Evolutionary conservation across 2,113 vertebrate genomes (phyloP).

Genomic region (Amphilophus citrinellus): DNA sequence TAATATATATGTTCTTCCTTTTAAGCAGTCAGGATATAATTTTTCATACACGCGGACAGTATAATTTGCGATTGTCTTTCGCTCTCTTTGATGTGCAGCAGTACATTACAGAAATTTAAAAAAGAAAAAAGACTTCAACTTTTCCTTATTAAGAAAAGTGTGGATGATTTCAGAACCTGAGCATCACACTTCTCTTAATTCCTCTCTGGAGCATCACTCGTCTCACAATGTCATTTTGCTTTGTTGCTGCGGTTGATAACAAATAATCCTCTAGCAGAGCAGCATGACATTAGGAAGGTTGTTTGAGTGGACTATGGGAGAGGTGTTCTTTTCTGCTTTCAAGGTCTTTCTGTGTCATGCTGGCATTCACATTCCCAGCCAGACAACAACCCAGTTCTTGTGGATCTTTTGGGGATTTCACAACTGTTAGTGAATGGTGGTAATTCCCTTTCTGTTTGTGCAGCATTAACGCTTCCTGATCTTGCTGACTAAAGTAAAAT

Average conservation of each 20-base stretch:
- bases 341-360: conserved; percentile 19
- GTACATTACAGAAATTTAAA: background rate
- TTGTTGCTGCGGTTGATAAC: conserved; percentile 50
- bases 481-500: conserved; percentile 1
- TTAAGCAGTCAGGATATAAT: background rate
- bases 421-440: background rate
- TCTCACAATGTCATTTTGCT: conserved; percentile 65
- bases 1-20: background rate
- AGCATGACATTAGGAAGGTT: conserved; percentile 51
- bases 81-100: background rate
- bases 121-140: background rate
- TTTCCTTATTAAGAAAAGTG: conserved; percentile 29
- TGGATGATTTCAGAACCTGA: conserved; percentile 46
- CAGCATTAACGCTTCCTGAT: background rate
- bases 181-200: conserved; percentile 13
- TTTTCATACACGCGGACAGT: fast-evolving
- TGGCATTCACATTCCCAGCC: conserved; percentile 8
- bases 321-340: conserved; percentile 44
- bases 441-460: background rate
- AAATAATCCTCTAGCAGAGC: conserved; percentile 47
- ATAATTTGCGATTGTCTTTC: background rate
- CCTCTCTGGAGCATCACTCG: conserved; percentile 50
- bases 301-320: conserved; percentile 33
- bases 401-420: conserved; percentile 1
- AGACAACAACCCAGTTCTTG: background rate